These are phyloP conservation scores for Drosophila nasuta DNA, from an alignment of 1,140 invertebrate genomes.

Conservation along the genomic window DNA sequence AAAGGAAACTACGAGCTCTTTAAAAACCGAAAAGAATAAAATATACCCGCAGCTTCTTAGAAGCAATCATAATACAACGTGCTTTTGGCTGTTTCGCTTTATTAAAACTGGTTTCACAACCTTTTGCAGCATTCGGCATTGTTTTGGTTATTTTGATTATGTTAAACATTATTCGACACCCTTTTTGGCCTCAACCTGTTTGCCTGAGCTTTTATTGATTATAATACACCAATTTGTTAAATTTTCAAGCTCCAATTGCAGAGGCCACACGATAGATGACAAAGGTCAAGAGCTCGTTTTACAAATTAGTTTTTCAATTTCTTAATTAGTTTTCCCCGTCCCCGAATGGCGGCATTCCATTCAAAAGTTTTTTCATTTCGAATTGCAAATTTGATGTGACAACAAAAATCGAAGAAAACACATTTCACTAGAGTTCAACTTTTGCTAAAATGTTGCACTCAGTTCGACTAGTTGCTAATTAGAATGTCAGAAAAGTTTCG, in stretches of 20 bases:
- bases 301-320: slow-evolving; percentile 21
- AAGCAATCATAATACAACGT: slow-evolving; percentile 31
- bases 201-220: slow-evolving; percentile 19
- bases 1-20: slow-evolving; percentile 26
- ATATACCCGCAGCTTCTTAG: slow-evolving; percentile 29
- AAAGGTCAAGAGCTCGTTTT: slow-evolving; percentile 12
- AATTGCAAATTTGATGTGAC: slow-evolving; percentile 2
- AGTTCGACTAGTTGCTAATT: slow-evolving; percentile 1
- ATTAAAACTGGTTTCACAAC: slow-evolving; percentile 29
- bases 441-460: neutral
- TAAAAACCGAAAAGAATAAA: neutral
- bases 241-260: slow-evolving; percentile 6
- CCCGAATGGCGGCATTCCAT: neutral
- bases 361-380: slow-evolving; percentile 7
- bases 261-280: neutral
- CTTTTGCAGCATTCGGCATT: slow-evolving; percentile 1
- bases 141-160: slow-evolving; percentile 19
- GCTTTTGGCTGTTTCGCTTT: slow-evolving; percentile 7
- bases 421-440: neutral
- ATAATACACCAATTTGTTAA: slow-evolving; percentile 20
- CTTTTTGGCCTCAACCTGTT: slow-evolving; percentile 44
- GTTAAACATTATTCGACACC: slow-evolving; percentile 50
- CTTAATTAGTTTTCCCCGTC: slow-evolving; percentile 10
- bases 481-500: neutral
- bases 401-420: neutral